Conservation (phyloP, 1,140 invertebrate species). For the Helicoverpa armigera region DNA sequence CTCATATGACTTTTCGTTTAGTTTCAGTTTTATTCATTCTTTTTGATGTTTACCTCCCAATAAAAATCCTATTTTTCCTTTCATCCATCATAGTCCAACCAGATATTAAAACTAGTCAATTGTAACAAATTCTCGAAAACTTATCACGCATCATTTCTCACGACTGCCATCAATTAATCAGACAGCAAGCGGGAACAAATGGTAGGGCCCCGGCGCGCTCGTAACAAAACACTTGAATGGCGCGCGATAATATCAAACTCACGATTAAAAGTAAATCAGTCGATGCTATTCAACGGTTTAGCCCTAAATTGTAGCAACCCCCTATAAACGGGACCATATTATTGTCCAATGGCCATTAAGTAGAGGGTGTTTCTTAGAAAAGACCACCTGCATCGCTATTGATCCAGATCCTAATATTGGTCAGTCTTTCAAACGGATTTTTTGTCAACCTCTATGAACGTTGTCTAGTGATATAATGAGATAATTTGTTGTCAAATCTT, state of each 20-base stretch:
- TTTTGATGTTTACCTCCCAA: not conserved
- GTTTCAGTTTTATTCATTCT: no score
- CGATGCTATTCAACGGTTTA: conserved; percentile 63
- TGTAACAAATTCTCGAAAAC: conserved; percentile 17
- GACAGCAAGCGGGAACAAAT: conserved; percentile 29
- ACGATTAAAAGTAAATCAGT: conserved; percentile 81
- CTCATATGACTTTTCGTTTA: no score
- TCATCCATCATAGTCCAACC: not conserved
- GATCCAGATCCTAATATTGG: conserved; percentile 63
- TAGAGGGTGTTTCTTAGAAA: conserved; percentile 73
- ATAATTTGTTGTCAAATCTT: conserved; percentile 67
- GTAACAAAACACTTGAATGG: conserved; percentile 75
- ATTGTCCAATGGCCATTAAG: conserved; percentile 60
- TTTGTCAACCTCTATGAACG: conserved; percentile 62
- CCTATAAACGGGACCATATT: conserved; percentile 60
- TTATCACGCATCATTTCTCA: conserved; percentile 17
- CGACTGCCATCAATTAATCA: conserved; percentile 17
- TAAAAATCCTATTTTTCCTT: not conserved
- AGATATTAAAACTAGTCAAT: not conserved
- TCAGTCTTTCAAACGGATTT: conserved; percentile 62
- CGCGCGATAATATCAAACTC: conserved; percentile 71
- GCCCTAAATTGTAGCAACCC: conserved; percentile 64
- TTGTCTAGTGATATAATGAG: conserved; percentile 67
- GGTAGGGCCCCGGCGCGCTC: conserved; percentile 44
- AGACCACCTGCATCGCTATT: conserved; percentile 74